Evolutionary conservation across 2,797 vertebrate genomes (phyloP).

Genomic region (Melanotaenia parkinsoni): DNA sequence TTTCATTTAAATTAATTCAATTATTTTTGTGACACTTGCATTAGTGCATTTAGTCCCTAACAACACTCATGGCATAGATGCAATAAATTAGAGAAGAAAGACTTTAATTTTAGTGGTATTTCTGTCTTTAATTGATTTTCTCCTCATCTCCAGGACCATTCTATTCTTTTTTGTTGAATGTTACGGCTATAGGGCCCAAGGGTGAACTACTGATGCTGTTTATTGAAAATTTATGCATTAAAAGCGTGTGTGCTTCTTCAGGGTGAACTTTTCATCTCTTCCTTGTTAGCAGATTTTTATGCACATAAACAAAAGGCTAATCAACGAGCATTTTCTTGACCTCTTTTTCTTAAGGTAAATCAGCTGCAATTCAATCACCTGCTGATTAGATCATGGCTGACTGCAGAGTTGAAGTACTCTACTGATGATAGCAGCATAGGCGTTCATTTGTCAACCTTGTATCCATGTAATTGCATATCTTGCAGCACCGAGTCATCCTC

Average conservation of each 20-base stretch:
- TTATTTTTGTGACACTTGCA: neutral
- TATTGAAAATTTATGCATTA: neutral
- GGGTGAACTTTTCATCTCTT: slow-evolving; percentile 30
- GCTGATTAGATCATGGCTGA: slow-evolving; percentile 20
- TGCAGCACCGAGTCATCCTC: slow-evolving; percentile 88
- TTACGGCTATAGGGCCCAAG: neutral
- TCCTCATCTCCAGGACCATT: neutral
- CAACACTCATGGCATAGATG: neutral
- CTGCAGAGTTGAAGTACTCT: slow-evolving; percentile 21
- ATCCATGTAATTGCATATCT: slow-evolving; percentile 64
- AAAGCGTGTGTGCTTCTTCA: slow-evolving; percentile 8
- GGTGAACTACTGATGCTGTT: neutral
- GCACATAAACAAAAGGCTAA: slow-evolving; percentile 18
- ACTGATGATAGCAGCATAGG: slow-evolving; percentile 14
- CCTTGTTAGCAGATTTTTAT: slow-evolving; percentile 27
- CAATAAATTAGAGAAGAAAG: neutral
- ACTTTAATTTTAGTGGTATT: neutral
- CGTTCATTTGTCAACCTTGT: slow-evolving; percentile 48
- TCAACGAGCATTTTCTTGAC: slow-evolving; percentile 24
- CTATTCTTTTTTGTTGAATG: neutral
- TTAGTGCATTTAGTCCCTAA: neutral
- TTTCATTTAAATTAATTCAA: neutral
- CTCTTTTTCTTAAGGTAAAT: slow-evolving; percentile 8
- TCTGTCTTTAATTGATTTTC: neutral
- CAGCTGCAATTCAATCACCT: slow-evolving; percentile 5